Base-by-base conservation (phyloP, 2,888 invertebrate genomes). In the Cecidostiba fungosa region DNA sequence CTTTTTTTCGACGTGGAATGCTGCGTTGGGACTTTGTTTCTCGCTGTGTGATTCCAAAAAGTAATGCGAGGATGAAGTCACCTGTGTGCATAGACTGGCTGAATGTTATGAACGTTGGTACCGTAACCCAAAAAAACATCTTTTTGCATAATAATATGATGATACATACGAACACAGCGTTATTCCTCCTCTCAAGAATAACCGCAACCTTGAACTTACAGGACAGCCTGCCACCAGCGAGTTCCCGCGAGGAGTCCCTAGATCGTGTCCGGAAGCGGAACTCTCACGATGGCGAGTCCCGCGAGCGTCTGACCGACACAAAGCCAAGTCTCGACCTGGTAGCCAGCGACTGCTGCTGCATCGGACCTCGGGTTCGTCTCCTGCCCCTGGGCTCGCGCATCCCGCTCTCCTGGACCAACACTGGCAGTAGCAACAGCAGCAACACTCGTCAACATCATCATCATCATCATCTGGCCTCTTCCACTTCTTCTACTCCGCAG, bases 311-410 rank as follows among this genome's bases (percentile, higher is more conserved):
- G 85, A 90, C 90, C 26, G 36, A 50, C 36, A 12, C 36, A 23
- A 87, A 87, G 79, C 87, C 87, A 69, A 74, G 87, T 32, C 82
- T 88, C 74, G 89, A 91, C 50, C 85, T 90, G 54, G 87, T 88
- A 47, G 87, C 90, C 77, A 91, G 90, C 85, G 90, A 92, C 82
- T 86, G 87, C 47, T 92, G 92, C 85, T 92, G 92, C 90, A 92
- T 92, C 84, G 92, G 92, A n/a, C 90, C 92, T 3, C 90, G 92
- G n/a, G 91, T 91, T 26, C 87, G 87, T 16, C 80, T 85, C 8
- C 39, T 85, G 59, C 80, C 85, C 50, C 70, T 87, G 26, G 74
- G 84, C 73, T 85, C 87, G 10, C 77, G 85, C 86, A 85, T 87
- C 82, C 78, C 77, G 73, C 81, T 85, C 78, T 85, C 74, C 74